phyloP scores from a whole-genome alignment of 1,140 invertebrate species.

The Drosophila sproati region DNA sequence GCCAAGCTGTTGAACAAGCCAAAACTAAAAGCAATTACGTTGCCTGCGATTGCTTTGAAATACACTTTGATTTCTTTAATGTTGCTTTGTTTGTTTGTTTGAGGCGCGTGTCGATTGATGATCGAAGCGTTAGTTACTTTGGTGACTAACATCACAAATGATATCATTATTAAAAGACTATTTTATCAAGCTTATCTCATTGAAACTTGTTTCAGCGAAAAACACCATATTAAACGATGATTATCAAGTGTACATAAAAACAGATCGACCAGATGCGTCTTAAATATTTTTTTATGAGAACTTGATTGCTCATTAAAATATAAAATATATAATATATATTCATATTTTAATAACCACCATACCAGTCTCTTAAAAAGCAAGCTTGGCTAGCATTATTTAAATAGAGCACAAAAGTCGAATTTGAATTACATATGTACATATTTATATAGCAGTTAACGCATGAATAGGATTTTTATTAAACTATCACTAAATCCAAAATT shows the following conservation, averaged over 20 bases:
- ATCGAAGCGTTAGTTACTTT: not conserved
- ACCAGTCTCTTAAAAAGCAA: no score
- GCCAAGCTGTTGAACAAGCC: not conserved
- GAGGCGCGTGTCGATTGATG: conserved; percentile 8
- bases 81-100: conserved; percentile 2
- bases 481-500: no score
- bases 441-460: no score
- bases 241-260: not conserved
- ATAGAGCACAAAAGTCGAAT: no score
- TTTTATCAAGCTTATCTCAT: conserved; percentile 1
- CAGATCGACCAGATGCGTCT: not conserved
- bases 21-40: conserved; percentile 15
- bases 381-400: no score
- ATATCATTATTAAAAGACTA: conserved; percentile 22
- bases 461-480: no score
- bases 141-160: conserved; percentile 38
- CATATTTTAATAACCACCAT: no score
- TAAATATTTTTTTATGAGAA: not conserved
- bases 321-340: no score
- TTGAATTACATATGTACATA: no score
- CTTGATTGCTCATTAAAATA: not conserved
- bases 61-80: conserved; percentile 18
- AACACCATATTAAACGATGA: not conserved
- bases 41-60: not conserved
- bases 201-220: conserved; percentile 4